Evolutionary conservation across 1,140 invertebrate species (phyloP).

Genomic region (Zaprionus vittiger): DNA sequence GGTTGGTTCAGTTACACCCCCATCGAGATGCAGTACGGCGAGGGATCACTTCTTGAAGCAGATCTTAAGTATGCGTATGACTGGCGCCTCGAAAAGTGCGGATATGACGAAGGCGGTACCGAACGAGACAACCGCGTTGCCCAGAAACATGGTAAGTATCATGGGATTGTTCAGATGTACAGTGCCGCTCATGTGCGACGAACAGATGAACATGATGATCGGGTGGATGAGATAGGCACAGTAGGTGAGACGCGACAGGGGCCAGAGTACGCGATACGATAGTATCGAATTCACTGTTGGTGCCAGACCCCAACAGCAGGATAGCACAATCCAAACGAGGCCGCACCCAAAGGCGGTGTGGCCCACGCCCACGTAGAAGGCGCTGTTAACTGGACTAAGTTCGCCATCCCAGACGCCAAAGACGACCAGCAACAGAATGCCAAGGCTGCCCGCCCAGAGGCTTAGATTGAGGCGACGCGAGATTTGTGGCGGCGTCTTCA

Average conservation of each 20-base stretch:
- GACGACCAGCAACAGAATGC: slow-evolving; percentile 88
- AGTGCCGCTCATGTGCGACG: slow-evolving; percentile 91
- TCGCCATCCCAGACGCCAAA: slow-evolving; percentile 91
- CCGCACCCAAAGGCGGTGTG: slow-evolving; percentile 90
- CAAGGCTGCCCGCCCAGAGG: slow-evolving; percentile 87
- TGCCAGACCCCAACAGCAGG: slow-evolving; percentile 91
- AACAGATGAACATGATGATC: slow-evolving; percentile 91
- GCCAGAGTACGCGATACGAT: slow-evolving; percentile 91
- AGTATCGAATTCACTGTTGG: slow-evolving; percentile 90
- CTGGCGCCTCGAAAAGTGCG: slow-evolving; percentile 90
- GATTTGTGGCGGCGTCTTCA: slow-evolving; percentile 88
- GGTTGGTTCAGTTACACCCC: neutral
- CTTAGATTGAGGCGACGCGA: slow-evolving; percentile 86
- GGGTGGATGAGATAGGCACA: slow-evolving; percentile 96
- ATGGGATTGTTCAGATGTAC: slow-evolving; percentile 90
- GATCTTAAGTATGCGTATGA: slow-evolving; percentile 91
- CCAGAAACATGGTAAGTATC: slow-evolving; percentile 90
- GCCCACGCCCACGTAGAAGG: slow-evolving; percentile 88
- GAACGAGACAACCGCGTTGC: slow-evolving; percentile 91
- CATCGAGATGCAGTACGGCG: neutral
- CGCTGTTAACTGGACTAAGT: slow-evolving; percentile 88
- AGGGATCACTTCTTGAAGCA: slow-evolving; percentile 79
- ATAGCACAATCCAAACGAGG: slow-evolving; percentile 92
- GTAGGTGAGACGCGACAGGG: slow-evolving; percentile 95
- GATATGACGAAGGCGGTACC: slow-evolving; percentile 91